Evolutionary conservation across 2,797 vertebrate genomes (phyloP).

Genomic region (Decapterus maruadsi): DNA sequence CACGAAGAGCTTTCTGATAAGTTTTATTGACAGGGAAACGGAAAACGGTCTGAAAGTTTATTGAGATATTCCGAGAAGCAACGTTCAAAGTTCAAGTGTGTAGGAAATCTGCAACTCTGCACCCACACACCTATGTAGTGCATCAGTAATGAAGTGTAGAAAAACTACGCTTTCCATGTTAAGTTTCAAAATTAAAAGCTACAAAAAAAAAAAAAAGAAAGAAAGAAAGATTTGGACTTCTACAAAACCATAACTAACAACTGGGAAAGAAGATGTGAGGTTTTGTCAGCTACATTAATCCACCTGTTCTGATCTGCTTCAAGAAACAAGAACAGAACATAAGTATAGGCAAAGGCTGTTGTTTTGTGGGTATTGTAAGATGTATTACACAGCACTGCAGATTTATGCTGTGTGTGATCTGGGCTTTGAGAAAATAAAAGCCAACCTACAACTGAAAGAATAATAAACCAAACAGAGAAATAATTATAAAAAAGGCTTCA

Average conservation of each 20-base stretch:
- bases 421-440: background rate
- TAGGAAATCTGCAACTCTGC: slow-evolving; percentile 13
- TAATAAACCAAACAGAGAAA: background rate
- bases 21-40: background rate
- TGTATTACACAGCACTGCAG: background rate
- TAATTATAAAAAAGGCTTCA: background rate
- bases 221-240: background rate
- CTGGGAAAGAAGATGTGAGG: background rate
- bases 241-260: background rate
- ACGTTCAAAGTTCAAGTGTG: slow-evolving; percentile 17
- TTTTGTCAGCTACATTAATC: background rate
- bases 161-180: background rate
- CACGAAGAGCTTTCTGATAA: slow-evolving; percentile 5
- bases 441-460: slow-evolving; percentile 1
- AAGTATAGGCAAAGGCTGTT: background rate
- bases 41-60: background rate
- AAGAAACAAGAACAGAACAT: background rate
- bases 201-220: background rate
- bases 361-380: background rate
- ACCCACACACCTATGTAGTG: background rate
- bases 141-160: background rate
- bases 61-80: background rate
- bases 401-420: background rate
- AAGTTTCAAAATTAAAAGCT: slow-evolving; percentile 1
- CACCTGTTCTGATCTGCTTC: background rate